Percentiles rank a stretch among this genome's conserved stretches.
Conservation (phyloP, 1,140 invertebrate species). For the Schmidtea mediterranea region DNA sequence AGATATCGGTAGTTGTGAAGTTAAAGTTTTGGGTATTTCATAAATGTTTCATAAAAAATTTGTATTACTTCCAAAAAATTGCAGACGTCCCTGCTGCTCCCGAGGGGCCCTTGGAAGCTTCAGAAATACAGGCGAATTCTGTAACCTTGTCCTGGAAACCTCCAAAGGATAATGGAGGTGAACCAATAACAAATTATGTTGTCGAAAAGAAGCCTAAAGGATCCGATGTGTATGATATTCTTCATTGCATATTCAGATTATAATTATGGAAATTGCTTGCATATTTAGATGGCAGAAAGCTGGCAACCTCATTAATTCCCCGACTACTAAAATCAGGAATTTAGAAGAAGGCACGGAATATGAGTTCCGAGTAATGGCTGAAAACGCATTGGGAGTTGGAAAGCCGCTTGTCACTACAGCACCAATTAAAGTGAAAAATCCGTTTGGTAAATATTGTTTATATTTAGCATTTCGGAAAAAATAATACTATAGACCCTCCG, state of each 20-base stretch:
- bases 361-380: slow-evolving; percentile 86
- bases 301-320: slow-evolving; percentile 56
- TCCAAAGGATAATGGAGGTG: slow-evolving; percentile 56
- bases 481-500: slow-evolving; percentile 43
- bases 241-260: not conserved
- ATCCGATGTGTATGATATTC: slow-evolving; percentile 17
- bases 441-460: slow-evolving; percentile 61
- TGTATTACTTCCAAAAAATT: slow-evolving; percentile 7
- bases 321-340: slow-evolving; percentile 57
- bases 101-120: slow-evolving; percentile 45
- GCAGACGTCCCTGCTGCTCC: slow-evolving; percentile 43
- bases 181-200: slow-evolving; percentile 76
- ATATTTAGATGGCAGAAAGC: slow-evolving; percentile 13
- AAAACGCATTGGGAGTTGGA: slow-evolving; percentile 78
- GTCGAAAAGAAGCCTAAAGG: slow-evolving; percentile 60
- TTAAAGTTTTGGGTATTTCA: slow-evolving; percentile 46
- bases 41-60: slow-evolving; percentile 11
- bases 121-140: slow-evolving; percentile 76
- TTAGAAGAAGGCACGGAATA: slow-evolving; percentile 63
- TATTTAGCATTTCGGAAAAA: too few species aligned
- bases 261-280: not conserved
- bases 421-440: slow-evolving; percentile 70
- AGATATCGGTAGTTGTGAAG: slow-evolving; percentile 69
- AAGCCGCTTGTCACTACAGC: slow-evolving; percentile 60
- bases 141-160: slow-evolving; percentile 80